Percentiles rank a stretch among this genome's conserved stretches.
phyloP scores from a whole-genome alignment of 1,140 invertebrate genomes.

The Spodoptera litura region DNA sequence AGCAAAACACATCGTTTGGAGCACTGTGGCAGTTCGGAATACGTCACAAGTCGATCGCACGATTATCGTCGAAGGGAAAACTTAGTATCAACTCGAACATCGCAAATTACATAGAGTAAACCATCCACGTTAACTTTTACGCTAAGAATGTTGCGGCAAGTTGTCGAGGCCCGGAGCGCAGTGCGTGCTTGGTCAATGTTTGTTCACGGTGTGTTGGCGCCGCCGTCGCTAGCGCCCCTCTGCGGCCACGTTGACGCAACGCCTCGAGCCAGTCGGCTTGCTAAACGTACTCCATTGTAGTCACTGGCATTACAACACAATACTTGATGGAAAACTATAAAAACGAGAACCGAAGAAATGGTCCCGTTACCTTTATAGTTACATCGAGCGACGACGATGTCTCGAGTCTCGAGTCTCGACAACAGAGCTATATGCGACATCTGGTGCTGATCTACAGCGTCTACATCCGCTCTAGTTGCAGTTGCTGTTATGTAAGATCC shows the following conservation, averaged over 20 bases:
- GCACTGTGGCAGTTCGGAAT: slow-evolving; percentile 70
- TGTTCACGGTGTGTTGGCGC: slow-evolving; percentile 73
- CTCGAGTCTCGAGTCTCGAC: not conserved
- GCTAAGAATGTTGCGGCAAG: slow-evolving; percentile 85
- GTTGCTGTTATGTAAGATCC: slow-evolving; percentile 29
- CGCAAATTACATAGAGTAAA: slow-evolving; percentile 86
- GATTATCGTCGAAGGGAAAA: slow-evolving; percentile 70
- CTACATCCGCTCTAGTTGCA: slow-evolving; percentile 35
- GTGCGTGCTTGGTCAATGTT: slow-evolving; percentile 80
- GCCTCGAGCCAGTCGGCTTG: slow-evolving; percentile 42
- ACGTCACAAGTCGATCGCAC: slow-evolving; percentile 71
- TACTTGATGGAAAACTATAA: slow-evolving; percentile 43
- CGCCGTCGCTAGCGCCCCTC: slow-evolving; percentile 69
- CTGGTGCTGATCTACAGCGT: slow-evolving; percentile 46
- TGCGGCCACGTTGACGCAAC: slow-evolving; percentile 65
- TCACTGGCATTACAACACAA: slow-evolving; percentile 50
- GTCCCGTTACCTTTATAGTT: slow-evolving; percentile 48
- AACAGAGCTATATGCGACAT: slow-evolving; percentile 56
- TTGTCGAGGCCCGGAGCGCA: slow-evolving; percentile 72
- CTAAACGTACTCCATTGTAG: slow-evolving; percentile 66
- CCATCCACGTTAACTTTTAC: slow-evolving; percentile 85
- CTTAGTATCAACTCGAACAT: slow-evolving; percentile 75
- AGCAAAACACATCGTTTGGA: slow-evolving; percentile 67
- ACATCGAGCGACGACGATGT: slow-evolving; percentile 14
- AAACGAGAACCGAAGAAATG: slow-evolving; percentile 41